phyloP scores from a whole-genome alignment of 1,140 invertebrate genomes.

The Sycophila sp. region DNA sequence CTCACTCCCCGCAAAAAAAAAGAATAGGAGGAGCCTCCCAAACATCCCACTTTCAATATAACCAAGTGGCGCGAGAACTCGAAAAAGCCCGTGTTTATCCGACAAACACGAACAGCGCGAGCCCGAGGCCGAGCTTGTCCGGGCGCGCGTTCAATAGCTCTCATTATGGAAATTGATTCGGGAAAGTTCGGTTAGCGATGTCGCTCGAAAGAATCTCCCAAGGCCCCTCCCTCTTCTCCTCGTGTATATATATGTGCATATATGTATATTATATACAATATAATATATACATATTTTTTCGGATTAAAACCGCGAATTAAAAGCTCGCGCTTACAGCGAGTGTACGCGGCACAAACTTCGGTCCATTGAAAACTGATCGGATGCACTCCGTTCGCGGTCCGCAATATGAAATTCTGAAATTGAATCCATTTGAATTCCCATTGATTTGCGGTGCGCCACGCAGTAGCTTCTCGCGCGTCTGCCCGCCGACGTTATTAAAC shows the following conservation, averaged over 20 bases:
- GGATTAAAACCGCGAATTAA: conserved; percentile 16
- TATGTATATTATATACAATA: too few species aligned
- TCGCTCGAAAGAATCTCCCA: neutral
- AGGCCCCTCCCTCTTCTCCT: neutral
- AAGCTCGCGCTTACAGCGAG: neutral
- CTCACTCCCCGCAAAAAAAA: too few species aligned
- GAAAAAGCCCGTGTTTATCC: too few species aligned
- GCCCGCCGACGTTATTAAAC: too few species aligned
- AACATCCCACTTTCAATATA: too few species aligned
- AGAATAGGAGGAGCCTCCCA: too few species aligned
- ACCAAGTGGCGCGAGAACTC: too few species aligned
- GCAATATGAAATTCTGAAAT: conserved; percentile 27
- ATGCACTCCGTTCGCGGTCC: neutral
- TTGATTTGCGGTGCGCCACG: conserved; percentile 7
- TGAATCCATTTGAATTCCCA: conserved; percentile 25
- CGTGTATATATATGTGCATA: neutral
- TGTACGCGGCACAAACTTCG: neutral
- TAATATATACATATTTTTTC: neutral
- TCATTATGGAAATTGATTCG: neutral
- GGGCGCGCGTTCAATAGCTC: neutral
- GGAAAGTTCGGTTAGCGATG: neutral
- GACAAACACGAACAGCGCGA: too few species aligned
- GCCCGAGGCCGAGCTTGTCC: neutral
- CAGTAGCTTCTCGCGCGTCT: neutral
- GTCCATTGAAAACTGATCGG: conserved; percentile 6